Conservation (phyloP, 2,113 vertebrate genomes). For the Neomonachus schauinslandi region DNA sequence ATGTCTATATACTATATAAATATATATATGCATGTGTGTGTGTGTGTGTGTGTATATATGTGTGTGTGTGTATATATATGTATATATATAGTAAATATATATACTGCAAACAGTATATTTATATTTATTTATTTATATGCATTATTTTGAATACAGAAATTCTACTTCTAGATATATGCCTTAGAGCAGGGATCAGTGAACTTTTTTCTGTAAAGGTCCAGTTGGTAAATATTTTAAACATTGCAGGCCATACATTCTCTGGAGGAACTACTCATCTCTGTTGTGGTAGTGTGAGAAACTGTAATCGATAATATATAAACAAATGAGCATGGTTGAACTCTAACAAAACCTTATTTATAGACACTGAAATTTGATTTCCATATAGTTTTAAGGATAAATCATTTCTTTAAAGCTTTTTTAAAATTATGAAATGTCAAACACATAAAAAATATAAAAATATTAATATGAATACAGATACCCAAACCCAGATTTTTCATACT, state of each 20-base stretch:
- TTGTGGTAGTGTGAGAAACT: background rate
- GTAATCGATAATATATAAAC: background rate
- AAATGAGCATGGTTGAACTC: background rate
- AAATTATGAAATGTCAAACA: background rate
- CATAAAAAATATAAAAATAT: background rate
- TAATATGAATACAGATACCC: background rate
- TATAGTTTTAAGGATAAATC: background rate
- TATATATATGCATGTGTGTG: background rate
- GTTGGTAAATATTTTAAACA: background rate
- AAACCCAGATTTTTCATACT: background rate
- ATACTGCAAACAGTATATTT: background rate
- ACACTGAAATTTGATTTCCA: slow-evolving; percentile 2
- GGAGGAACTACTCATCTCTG: background rate
- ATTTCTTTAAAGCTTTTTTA: background rate
- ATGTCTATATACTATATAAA: background rate
- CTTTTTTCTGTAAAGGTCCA: background rate
- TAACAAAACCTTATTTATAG: background rate
- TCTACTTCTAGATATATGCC: background rate
- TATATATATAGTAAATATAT: background rate
- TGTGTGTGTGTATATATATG: background rate
- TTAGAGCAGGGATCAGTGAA: background rate
- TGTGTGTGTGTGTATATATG: background rate
- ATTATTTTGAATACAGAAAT: background rate
- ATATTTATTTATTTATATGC: background rate
- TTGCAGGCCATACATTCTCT: background rate